Percentiles rank a stretch among this genome's conserved stretches.
Evolutionary conservation across 1,140 invertebrate genomes (phyloP).

Genomic region (Temnothorax curvispinosus): DNA sequence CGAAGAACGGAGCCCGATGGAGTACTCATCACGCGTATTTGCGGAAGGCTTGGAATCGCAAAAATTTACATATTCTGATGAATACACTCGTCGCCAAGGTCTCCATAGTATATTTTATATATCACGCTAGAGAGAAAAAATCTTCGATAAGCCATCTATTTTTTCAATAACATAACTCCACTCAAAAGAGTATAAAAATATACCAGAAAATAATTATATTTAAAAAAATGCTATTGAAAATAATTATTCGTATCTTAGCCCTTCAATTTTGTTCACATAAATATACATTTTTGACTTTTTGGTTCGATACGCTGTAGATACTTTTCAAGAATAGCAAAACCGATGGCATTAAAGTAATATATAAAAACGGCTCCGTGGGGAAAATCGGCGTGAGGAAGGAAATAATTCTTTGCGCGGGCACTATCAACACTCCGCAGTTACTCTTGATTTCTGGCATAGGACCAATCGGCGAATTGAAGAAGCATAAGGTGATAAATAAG

Average conservation of each 20-base stretch:
- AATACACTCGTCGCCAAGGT: slow-evolving; percentile 88
- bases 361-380: slow-evolving; percentile 80
- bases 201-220: not conserved
- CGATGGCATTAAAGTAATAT: slow-evolving; percentile 86
- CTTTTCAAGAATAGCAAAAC: slow-evolving; percentile 76
- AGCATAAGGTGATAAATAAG: slow-evolving; percentile 77
- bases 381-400: slow-evolving; percentile 88
- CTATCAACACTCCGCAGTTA: slow-evolving; percentile 90
- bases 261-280: not conserved
- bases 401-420: slow-evolving; percentile 90
- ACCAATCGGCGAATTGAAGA: slow-evolving; percentile 84
- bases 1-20: slow-evolving; percentile 89
- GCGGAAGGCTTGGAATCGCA: slow-evolving; percentile 87
- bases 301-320: slow-evolving; percentile 70
- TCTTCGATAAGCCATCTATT: not conserved
- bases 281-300: not conserved
- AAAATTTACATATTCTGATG: slow-evolving; percentile 90
- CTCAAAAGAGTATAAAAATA: no score
- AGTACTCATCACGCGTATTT: slow-evolving; percentile 90
- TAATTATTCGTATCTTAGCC: not conserved
- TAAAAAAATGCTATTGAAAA: not conserved
- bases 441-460: slow-evolving; percentile 91
- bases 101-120: not conserved
- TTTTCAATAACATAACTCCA: not conserved
- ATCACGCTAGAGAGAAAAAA: not conserved